These are phyloP conservation scores for Moxostoma hubbsi DNA, from an alignment of 2,797 vertebrate genomes.

Conservation along the genomic window DNA sequence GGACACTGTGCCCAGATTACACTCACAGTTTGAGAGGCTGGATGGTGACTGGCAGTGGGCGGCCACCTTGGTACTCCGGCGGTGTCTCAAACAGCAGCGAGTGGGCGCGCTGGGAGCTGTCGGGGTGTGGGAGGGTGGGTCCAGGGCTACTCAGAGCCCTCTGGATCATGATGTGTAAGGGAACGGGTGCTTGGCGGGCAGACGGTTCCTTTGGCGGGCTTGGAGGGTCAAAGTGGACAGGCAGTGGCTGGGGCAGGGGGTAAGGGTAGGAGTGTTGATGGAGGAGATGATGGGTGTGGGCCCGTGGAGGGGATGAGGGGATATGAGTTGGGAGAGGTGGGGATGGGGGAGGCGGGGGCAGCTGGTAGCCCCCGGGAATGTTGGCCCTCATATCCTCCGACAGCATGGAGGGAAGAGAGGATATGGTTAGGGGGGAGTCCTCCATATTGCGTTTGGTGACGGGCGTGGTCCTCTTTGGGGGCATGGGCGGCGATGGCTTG, in stretches of 20 bases:
- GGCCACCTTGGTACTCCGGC: conserved; percentile 79
- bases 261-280: conserved; percentile 82
- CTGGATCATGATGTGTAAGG: conserved; percentile 96
- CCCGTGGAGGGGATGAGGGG: conserved; percentile 80
- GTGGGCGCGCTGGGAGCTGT: conserved; percentile 89
- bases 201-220: conserved; percentile 73
- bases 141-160: conserved; percentile 91
- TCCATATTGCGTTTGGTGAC: conserved; percentile 74
- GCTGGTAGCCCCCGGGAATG: conserved; percentile 76
- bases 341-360: conserved; percentile 76
- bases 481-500: conserved; percentile 94
- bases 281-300: conserved; percentile 77
- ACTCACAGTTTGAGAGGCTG: conserved; percentile 97
- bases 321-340: conserved; percentile 83
- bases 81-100: conserved; percentile 88
- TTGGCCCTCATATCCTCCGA: conserved; percentile 73
- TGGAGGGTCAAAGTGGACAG: conserved; percentile 77
- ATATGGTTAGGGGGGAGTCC: conserved; percentile 65
- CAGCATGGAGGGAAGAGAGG: conserved; percentile 52
- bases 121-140: conserved; percentile 82
- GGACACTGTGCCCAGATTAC: background rate
- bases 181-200: conserved; percentile 83
- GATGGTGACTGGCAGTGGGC: conserved; percentile 94
- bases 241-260: conserved; percentile 71
- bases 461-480: conserved; percentile 88